Evolutionary conservation across 64 coral and sea anemone genomes (phyloP).

Genomic region (Exaiptasia diaphana): DNA sequence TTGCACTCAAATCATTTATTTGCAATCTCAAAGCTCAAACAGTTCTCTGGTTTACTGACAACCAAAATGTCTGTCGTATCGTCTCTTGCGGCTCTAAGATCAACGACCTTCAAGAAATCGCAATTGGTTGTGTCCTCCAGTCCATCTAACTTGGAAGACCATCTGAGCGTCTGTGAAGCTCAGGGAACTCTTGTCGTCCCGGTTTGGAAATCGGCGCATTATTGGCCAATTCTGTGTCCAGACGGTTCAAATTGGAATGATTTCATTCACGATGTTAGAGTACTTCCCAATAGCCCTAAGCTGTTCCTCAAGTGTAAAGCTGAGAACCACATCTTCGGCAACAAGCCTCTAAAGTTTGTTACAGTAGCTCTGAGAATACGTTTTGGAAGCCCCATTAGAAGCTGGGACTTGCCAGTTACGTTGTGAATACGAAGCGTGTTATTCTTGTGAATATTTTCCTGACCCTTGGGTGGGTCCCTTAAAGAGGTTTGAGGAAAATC

Average conservation of each 20-base stretch:
- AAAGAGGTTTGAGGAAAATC: too few species aligned
- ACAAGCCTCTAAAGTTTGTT: neutral
- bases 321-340: conserved; percentile 3
- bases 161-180: neutral
- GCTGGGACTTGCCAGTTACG: too few species aligned
- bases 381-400: neutral
- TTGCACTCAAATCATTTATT: too few species aligned
- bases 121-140: conserved; percentile 27
- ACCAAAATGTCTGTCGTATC: too few species aligned
- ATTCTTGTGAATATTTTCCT: too few species aligned
- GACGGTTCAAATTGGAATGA: neutral
- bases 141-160: neutral
- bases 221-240: conserved; percentile 18
- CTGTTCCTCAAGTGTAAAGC: conserved; percentile 44
- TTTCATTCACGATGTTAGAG: neutral
- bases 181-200: conserved; percentile 4
- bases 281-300: conserved; percentile 4
- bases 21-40: too few species aligned
- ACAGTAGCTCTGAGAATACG: neutral
- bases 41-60: too few species aligned
- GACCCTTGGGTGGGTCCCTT: too few species aligned
- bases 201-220: conserved; percentile 37
- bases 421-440: too few species aligned
- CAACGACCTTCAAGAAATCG: neutral
- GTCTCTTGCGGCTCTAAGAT: conserved; percentile 18